A percentile compares a stretch with the other conserved stretches of the same genome.
phyloP scores from a whole-genome alignment of 2,113 vertebrate genomes.

The Lathamus discolor region DNA sequence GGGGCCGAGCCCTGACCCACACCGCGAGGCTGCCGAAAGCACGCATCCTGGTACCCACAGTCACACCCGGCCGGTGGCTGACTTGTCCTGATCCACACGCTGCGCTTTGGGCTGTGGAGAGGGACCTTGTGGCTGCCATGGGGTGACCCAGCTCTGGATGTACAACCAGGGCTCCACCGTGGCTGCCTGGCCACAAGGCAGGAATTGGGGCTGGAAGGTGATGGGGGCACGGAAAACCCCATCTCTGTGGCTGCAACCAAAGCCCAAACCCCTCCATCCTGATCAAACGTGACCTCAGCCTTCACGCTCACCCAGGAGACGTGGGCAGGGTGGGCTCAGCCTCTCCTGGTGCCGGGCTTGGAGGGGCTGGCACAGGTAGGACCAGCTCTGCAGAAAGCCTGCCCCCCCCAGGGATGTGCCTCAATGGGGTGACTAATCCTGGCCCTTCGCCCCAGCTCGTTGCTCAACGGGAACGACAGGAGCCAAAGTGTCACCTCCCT shows the following conservation, averaged over 20 bases:
- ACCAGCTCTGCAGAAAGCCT: not conserved
- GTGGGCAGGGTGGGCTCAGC: not conserved
- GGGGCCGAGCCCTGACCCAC: not conserved
- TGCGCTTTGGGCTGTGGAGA: not conserved
- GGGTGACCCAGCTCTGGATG: not conserved
- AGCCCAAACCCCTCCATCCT: not conserved
- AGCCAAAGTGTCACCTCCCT: slow-evolving; percentile 52
- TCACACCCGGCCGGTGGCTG: not conserved
- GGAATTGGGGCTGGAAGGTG: fast-evolving
- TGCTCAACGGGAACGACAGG: slow-evolving; percentile 22
- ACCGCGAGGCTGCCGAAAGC: not conserved
- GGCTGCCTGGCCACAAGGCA: not conserved
- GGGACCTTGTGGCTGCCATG: not conserved
- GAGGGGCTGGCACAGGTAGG: not conserved
- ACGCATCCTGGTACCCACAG: not conserved
- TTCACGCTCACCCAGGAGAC: not conserved
- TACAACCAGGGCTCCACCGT: not conserved
- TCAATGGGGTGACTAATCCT: not conserved
- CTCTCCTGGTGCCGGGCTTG: fast-evolving
- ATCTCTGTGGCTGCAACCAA: fast-evolving
- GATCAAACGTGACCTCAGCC: fast-evolving
- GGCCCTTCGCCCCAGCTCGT: not conserved
- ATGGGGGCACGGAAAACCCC: too few species aligned
- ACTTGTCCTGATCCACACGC: not conserved
- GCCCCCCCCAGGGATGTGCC: not conserved